A percentile compares a stretch with the other conserved stretches of the same genome.
These are phyloP conservation scores for Struthidea cinerea DNA, from an alignment of 2,113 vertebrate genomes.

Conservation along the genomic window DNA sequence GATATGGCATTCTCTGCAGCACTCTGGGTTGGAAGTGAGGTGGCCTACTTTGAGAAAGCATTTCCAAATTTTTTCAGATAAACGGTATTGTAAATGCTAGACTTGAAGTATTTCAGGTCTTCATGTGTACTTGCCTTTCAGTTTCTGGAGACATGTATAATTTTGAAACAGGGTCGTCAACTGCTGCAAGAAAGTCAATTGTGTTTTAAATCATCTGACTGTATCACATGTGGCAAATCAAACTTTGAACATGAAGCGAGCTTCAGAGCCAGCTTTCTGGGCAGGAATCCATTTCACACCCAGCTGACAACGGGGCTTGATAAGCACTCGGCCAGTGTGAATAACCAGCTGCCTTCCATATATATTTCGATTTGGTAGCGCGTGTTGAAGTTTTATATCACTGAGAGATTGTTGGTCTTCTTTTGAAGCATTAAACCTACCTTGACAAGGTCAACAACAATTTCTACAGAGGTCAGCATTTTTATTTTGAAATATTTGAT, in stretches of 20 bases:
- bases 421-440: slow-evolving; percentile 35
- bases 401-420: slow-evolving; percentile 17
- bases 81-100: background rate
- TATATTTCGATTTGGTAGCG: slow-evolving; percentile 28
- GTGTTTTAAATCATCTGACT: slow-evolving; percentile 32
- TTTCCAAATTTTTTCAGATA: slow-evolving; percentile 15
- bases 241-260: background rate
- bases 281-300: slow-evolving; percentile 61
- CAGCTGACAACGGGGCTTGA: slow-evolving; percentile 25
- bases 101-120: slow-evolving; percentile 1
- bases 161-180: background rate
- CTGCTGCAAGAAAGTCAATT: slow-evolving; percentile 23
- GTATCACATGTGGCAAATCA: slow-evolving; percentile 44
- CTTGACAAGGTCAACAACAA: slow-evolving; percentile 61
- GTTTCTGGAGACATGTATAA: background rate
- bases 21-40: background rate
- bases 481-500: slow-evolving; percentile 61
- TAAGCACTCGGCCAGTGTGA: background rate
- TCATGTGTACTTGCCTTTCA: background rate
- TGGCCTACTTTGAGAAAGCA: background rate
- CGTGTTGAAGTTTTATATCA: slow-evolving; percentile 48
- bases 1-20: background rate
- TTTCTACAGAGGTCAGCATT: slow-evolving; percentile 53
- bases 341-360: slow-evolving; percentile 41
- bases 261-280: slow-evolving; percentile 26